These are phyloP conservation scores for Pachymerium ferrugineum DNA, from an alignment of 2,888 invertebrate genomes.

Conservation along the genomic window DNA sequence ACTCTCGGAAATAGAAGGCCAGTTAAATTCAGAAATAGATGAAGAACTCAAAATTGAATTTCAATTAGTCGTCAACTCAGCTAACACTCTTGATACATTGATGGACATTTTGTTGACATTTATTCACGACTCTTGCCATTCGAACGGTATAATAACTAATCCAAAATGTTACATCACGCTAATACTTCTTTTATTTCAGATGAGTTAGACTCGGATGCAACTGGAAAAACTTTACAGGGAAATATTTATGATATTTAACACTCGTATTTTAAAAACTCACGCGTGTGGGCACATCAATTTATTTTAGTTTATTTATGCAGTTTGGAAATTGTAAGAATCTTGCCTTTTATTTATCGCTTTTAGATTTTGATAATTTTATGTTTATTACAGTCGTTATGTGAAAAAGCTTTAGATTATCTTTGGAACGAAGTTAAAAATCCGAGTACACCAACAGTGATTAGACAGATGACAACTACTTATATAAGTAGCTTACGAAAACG, in stretches of 20 bases:
- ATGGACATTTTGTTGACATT: neutral
- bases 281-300: constrained; percentile 75
- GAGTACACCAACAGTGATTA: constrained; percentile 58
- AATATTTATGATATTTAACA: constrained; percentile 67
- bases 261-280: constrained; percentile 73
- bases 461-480: constrained; percentile 67
- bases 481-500: constrained; percentile 68
- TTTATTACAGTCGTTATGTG: constrained; percentile 47
- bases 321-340: constrained; percentile 53
- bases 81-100: constrained; percentile 8
- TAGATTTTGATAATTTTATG: constrained; percentile 49
- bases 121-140: neutral
- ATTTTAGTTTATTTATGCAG: constrained; percentile 67
- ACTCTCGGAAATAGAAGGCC: neutral
- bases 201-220: constrained; percentile 54
- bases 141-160: neutral
- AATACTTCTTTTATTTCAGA: constrained; percentile 41
- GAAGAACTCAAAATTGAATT: neutral
- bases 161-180: neutral
- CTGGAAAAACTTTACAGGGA: constrained; percentile 59
- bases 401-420: constrained; percentile 63
- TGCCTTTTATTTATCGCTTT: constrained; percentile 61
- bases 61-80: neutral
- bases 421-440: constrained; percentile 69
- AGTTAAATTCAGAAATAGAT: neutral